Evolutionary conservation across 2,888 invertebrate species (phyloP).

Genomic region (Conus canariensis): DNA sequence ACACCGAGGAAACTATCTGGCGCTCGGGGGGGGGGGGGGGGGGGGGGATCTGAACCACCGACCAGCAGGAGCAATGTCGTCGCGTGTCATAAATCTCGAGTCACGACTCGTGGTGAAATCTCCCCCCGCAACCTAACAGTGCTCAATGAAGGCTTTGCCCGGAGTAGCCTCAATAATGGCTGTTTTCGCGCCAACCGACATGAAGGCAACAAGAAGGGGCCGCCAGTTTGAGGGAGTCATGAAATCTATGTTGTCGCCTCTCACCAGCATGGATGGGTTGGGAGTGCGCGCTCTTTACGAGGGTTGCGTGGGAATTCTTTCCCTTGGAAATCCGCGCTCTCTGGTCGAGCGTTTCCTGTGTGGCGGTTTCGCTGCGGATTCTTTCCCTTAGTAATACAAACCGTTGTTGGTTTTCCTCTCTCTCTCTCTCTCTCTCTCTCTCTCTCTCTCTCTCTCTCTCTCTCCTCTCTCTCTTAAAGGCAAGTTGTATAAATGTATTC

Average conservation of each 20-base stretch:
- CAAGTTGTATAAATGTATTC: too few species aligned
- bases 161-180: neutral
- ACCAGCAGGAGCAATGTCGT: too few species aligned
- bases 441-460: too few species aligned
- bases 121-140: neutral
- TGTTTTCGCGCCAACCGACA: neutral
- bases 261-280: neutral
- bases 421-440: neutral
- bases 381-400: constrained; percentile 30
- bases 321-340: neutral
- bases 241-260: neutral
- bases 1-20: neutral
- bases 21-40: too few species aligned
- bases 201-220: neutral
- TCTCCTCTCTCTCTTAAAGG: too few species aligned
- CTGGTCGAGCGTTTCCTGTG: neutral
- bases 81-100: too few species aligned
- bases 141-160: neutral
- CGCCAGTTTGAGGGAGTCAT: neutral
- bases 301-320: constrained; percentile 23
- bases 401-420: too few species aligned
- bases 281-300: constrained; percentile 7
- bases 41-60: too few species aligned
- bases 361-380: neutral
- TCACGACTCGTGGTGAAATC: too few species aligned